These are phyloP conservation scores for Tinamus guttatus DNA, from an alignment of 2,113 vertebrate genomes.

Conservation along the genomic window DNA sequence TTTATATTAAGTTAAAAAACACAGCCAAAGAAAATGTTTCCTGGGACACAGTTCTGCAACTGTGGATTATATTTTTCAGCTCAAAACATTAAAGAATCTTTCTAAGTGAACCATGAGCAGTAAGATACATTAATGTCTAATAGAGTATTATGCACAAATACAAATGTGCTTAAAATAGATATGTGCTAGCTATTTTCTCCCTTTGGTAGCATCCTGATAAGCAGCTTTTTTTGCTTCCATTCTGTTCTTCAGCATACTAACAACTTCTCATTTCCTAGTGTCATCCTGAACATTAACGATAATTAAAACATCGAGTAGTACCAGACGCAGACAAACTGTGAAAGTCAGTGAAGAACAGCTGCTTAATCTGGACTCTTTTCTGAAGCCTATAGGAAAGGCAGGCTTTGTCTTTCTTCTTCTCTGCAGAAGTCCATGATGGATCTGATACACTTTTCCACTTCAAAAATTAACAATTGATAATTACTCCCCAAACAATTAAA, in stretches of 20 bases:
- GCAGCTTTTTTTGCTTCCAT: not conserved
- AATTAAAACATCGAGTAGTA: not conserved
- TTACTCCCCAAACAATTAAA: not conserved
- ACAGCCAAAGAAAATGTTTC: not conserved
- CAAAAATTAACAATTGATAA: not conserved
- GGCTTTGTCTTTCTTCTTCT: rapidly evolving
- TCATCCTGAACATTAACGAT: not conserved
- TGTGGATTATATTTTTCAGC: not conserved
- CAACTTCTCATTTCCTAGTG: not conserved
- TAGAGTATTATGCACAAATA: not conserved
- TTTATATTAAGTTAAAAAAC: not conserved
- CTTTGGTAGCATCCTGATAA: not conserved
- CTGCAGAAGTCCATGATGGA: not conserved
- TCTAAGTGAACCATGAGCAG: not conserved
- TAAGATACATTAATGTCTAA: not conserved
- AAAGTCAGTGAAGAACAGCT: not conserved
- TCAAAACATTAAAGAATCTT: not conserved
- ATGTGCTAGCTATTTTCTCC: not conserved
- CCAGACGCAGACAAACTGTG: not conserved
- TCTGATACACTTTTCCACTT: not conserved
- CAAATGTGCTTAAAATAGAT: not conserved
- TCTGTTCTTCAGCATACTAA: not conserved
- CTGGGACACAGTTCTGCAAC: not conserved
- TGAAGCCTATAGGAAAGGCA: not conserved
- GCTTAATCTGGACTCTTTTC: not conserved